Base-by-base conservation (phyloP, 2,888 invertebrate genomes). In the Lasioglossum lativentre region DNA sequence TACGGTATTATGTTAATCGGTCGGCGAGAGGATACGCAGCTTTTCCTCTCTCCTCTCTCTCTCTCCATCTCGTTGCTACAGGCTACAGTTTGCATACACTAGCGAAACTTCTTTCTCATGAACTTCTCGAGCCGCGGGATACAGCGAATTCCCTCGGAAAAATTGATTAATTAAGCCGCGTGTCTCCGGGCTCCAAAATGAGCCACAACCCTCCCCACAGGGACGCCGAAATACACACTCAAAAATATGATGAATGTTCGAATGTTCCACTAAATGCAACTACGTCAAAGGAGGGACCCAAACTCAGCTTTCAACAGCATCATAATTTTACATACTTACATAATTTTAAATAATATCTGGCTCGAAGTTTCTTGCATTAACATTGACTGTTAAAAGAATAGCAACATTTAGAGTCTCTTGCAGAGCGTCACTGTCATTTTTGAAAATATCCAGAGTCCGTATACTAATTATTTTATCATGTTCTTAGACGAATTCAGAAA, bases 1-100 rank as follows among this genome's bases (percentile, higher is more conserved):
- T 82, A 52, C 78, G 66, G 77, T 74, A 78, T 78, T 82, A 83
- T 81, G 83, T 77, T 83, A 81, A 83, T 83, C 81, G 68, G 40
- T 74, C 73, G 12, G 6, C 40, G 19, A 34, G 38, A 63, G 56
- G 52, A 38, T 77, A 66, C 66, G 81, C 76, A 77, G 73, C 73
- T 73, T 83, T 76, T 75, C 42, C 23, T 42, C 73, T 78, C 27
- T 19, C 40, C 4, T 52, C 19, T 45, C 45, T 47, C 45, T 19
- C 47, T 23, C 23, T 52, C 1, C 2, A n/a, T 56, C 12, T 4
- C 56, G 56, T 56, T 23, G 56, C 56, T n/a, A 56, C 56, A n/a
- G 56, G 45, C 74, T 59, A 34, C 68, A 12, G 38, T 68, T 68
- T 38, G 12, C 45, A 27, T 63, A 80, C 59, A 47, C 68, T 40